phyloP scores from a whole-genome alignment of 2,888 invertebrate species.

The Apocheima hispidaria region DNA sequence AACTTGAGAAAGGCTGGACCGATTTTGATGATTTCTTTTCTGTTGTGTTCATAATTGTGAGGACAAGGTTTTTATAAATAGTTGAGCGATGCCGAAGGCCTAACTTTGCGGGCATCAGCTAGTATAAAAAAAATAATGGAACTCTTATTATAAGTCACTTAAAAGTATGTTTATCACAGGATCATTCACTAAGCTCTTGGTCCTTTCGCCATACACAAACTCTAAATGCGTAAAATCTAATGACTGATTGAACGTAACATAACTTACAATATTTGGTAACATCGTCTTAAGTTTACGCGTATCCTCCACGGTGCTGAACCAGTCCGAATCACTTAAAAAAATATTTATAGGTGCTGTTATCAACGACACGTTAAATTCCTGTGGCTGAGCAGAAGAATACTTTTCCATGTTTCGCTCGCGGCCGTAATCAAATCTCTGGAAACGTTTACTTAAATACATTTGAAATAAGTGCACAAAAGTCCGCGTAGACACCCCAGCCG shows the following conservation, averaged over 20 bases:
- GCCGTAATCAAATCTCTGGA: conserved; percentile 72
- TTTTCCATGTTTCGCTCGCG: conserved; percentile 51
- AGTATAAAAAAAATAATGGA: no score
- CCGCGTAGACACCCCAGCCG: conserved; percentile 70
- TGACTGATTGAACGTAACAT: conserved; percentile 60
- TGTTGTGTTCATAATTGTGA: no score
- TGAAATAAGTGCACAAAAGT: conserved; percentile 73
- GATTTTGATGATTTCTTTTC: no score
- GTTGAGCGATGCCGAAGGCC: no score
- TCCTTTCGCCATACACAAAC: conserved; percentile 70
- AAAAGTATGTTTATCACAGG: conserved; percentile 60
- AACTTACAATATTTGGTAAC: conserved; percentile 60
- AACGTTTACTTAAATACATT: conserved; percentile 64
- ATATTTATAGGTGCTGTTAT: conserved; percentile 65
- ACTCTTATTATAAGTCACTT: conserved; percentile 24
- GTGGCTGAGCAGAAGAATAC: conserved; percentile 63
- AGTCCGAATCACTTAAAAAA: conserved; percentile 70
- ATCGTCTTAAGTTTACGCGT: conserved; percentile 55
- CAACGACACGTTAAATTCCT: conserved; percentile 64
- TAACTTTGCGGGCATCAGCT: no score
- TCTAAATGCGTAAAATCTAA: conserved; percentile 75
- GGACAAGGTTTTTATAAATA: no score
- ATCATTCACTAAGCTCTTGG: conserved; percentile 64
- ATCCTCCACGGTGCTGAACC: conserved; percentile 67
- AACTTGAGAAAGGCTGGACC: no score